A percentile compares a stretch with the other conserved stretches of the same genome.
Evolutionary conservation across 2,888 invertebrate genomes (phyloP).

Genomic region (Cordilura impudica): DNA sequence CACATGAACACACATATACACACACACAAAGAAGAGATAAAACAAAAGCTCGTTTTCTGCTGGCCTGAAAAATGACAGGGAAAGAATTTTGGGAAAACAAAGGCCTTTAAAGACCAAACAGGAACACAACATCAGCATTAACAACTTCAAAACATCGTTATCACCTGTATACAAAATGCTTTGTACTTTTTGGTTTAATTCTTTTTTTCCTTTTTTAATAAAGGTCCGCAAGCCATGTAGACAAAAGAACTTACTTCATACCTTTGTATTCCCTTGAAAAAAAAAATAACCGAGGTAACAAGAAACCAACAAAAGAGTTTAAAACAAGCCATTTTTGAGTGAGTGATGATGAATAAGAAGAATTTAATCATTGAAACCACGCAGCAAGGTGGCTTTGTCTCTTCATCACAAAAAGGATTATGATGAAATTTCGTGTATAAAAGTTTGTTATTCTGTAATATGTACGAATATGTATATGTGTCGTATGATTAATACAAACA

Average conservation of each 20-base stretch:
- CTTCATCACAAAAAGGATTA: constrained; percentile 48
- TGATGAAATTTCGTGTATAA: constrained; percentile 36
- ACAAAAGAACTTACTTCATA: constrained; percentile 16
- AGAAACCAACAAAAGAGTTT: constrained; percentile 34
- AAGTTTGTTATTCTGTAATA: background rate
- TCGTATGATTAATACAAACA: constrained; percentile 21
- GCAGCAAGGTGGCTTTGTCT: constrained; percentile 58
- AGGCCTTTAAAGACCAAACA: constrained; percentile 10
- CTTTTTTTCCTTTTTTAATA: background rate
- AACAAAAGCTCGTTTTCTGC: constrained; percentile 29
- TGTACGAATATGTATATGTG: background rate
- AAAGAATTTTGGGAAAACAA: constrained; percentile 40
- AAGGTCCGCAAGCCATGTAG: constrained; percentile 26
- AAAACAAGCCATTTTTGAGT: constrained; percentile 35
- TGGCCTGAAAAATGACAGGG: constrained; percentile 52
- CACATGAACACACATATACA: constrained; percentile 8
- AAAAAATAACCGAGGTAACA: constrained; percentile 5
- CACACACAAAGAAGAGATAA: background rate
- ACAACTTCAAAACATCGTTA: constrained; percentile 49
- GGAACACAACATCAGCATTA: constrained; percentile 27
- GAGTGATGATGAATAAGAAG: constrained; percentile 50
- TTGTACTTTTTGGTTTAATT: background rate
- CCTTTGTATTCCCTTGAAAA: constrained; percentile 3
- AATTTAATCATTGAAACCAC: constrained; percentile 61
- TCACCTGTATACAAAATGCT: constrained; percentile 56